Evolutionary conservation across 1,140 invertebrate species (phyloP).

Genomic region (Eubasilissa regina): DNA sequence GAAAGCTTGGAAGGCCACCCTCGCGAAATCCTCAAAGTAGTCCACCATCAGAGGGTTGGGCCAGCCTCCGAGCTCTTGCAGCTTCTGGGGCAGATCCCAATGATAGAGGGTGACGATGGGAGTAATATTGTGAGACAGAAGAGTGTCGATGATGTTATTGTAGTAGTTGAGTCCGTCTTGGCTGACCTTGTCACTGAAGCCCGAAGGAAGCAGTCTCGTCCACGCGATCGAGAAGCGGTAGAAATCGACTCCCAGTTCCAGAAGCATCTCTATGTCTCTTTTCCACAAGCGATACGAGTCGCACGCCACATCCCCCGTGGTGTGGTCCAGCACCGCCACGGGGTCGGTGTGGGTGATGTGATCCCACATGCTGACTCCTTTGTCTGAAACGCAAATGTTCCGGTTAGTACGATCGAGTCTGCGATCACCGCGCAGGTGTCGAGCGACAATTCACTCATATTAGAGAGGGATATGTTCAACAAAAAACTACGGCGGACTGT

Average conservation of each 20-base stretch:
- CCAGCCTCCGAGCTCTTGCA: slow-evolving; percentile 60
- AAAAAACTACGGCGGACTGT: too few relatives aligned
- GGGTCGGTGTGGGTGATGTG: slow-evolving; percentile 64
- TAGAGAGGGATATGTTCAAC: too few relatives aligned
- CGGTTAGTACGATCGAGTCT: too few relatives aligned
- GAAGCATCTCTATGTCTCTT: slow-evolving; percentile 73
- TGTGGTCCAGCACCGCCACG: slow-evolving; percentile 67
- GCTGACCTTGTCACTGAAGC: slow-evolving; percentile 67
- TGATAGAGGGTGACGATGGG: slow-evolving; percentile 67
- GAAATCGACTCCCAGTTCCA: slow-evolving; percentile 67
- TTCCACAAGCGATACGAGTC: slow-evolving; percentile 67
- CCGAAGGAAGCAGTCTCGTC: slow-evolving; percentile 71
- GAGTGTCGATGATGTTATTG: slow-evolving; percentile 70
- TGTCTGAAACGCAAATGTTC: slow-evolving; percentile 63
- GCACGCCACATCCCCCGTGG: slow-evolving; percentile 67
- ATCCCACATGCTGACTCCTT: slow-evolving; percentile 72
- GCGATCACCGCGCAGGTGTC: too few relatives aligned
- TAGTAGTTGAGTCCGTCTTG: slow-evolving; percentile 72
- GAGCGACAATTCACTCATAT: too few relatives aligned
- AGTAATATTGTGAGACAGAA: slow-evolving; percentile 68
- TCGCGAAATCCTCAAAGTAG: slow-evolving; percentile 73
- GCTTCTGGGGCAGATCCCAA: slow-evolving; percentile 63
- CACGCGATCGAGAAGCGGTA: slow-evolving; percentile 76
- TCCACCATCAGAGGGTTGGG: slow-evolving; percentile 62
- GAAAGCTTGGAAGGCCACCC: slow-evolving; percentile 68